These are phyloP conservation scores for Eumacrocentrus americanus DNA, from an alignment of 2,888 invertebrate species.

Conservation along the genomic window DNA sequence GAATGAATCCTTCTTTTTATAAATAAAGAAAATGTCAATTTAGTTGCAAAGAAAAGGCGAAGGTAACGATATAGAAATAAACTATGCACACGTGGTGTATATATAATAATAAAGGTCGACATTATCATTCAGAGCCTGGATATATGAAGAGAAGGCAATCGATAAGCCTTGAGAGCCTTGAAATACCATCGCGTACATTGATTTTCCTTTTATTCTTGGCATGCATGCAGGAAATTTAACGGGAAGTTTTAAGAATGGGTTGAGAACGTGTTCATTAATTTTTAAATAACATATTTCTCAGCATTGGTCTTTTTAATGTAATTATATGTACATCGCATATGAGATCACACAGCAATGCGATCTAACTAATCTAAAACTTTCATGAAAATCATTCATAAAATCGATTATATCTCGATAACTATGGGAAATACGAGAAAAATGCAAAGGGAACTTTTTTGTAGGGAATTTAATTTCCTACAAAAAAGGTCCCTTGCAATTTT, in stretches of 20 bases:
- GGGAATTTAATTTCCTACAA: too few species aligned
- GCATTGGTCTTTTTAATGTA: conserved; percentile 12
- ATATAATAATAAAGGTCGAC: conserved; percentile 21
- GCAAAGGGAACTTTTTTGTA: too few species aligned
- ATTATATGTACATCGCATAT: not conserved
- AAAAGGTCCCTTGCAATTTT: too few species aligned
- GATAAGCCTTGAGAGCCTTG: conserved; percentile 39
- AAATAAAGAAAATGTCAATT: too few species aligned
- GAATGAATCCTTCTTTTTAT: too few species aligned
- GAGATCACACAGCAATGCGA: too few species aligned
- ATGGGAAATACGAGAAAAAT: too few species aligned
- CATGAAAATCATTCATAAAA: too few species aligned
- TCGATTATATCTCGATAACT: too few species aligned
- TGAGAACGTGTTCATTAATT: conserved; percentile 6
- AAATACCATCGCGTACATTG: conserved; percentile 33
- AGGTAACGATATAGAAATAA: not conserved
- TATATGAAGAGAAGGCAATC: conserved; percentile 25
- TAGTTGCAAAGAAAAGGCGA: not conserved
- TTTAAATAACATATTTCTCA: not conserved
- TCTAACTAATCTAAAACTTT: not conserved
- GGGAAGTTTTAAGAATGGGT: conserved; percentile 17
- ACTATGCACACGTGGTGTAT: not conserved
- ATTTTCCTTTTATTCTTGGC: conserved; percentile 27
- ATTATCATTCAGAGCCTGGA: not conserved
- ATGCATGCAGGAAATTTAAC: conserved; percentile 11